These are phyloP conservation scores for Diplolepis rosae DNA, from an alignment of 2,888 invertebrate species.

Conservation along the genomic window DNA sequence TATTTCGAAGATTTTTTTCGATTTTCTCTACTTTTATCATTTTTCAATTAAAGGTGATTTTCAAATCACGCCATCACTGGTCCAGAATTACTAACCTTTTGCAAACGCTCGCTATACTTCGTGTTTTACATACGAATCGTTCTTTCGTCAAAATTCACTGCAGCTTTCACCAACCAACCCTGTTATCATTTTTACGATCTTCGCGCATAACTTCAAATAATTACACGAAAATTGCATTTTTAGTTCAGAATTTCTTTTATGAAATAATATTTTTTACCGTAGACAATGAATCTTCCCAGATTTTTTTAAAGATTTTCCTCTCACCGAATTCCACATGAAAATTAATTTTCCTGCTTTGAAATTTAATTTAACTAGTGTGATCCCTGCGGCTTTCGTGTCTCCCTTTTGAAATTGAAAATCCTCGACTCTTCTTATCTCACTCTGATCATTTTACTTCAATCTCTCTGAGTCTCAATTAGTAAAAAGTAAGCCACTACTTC, in stretches of 20 bases:
- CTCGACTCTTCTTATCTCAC: not conserved
- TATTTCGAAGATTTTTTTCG: no score
- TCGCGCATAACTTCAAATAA: not conserved
- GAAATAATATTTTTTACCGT: conserved; percentile 3
- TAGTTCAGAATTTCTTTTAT: not conserved
- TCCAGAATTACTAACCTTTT: no score
- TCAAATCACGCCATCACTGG: no score
- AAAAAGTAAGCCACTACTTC: no score
- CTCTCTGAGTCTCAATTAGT: no score
- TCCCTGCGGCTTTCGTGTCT: not conserved
- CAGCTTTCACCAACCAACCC: not conserved
- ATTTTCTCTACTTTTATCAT: no score
- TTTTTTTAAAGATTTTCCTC: no score
- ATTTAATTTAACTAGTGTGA: conserved; percentile 4
- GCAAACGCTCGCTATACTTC: no score
- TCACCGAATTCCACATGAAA: not conserved
- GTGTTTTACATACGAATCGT: conserved; percentile 10
- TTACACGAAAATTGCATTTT: not conserved
- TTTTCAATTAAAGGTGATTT: no score
- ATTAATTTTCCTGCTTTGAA: not conserved
- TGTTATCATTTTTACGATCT: not conserved
- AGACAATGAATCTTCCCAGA: not conserved
- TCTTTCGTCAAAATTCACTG: conserved; percentile 11
- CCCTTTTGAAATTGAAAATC: not conserved
- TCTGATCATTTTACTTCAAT: not conserved